phyloP scores from a whole-genome alignment of 2,888 invertebrate genomes.

The Leptopilina myrica region DNA sequence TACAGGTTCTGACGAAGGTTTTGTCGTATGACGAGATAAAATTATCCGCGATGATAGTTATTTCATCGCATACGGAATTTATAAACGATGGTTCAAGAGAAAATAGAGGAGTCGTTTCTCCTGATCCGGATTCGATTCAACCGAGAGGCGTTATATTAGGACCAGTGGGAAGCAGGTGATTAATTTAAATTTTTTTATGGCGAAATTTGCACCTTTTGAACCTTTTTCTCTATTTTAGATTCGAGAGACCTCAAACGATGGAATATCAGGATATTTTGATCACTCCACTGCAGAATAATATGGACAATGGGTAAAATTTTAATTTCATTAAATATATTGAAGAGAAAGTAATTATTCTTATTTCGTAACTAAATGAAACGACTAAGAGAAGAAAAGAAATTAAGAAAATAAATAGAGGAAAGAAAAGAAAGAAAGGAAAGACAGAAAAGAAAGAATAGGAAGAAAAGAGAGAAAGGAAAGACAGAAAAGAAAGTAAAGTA shows the following conservation, averaged over 20 bases:
- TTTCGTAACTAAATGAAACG: no score
- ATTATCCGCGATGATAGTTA: conserved; percentile 79
- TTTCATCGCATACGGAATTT: conserved; percentile 81
- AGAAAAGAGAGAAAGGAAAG: no score
- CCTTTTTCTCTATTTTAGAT: conserved; percentile 65
- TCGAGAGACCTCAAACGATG: conserved; percentile 79
- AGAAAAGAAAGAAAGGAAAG: not conserved
- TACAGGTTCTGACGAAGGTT: conserved; percentile 77
- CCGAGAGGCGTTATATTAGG: conserved; percentile 78
- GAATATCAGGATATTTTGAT: conserved; percentile 81
- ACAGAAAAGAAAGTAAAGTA: no score
- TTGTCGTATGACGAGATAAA: conserved; percentile 83
- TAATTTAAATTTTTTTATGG: not conserved
- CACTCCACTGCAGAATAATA: conserved; percentile 78
- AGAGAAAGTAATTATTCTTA: no score
- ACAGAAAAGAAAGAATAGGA: not conserved
- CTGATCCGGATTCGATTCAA: conserved; percentile 76
- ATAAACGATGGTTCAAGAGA: conserved; percentile 80
- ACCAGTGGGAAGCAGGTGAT: conserved; percentile 72
- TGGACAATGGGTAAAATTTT: conserved; percentile 76
- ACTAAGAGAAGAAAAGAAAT: no score
- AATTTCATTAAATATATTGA: not conserved
- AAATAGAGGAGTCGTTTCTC: conserved; percentile 77
- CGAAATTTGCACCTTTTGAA: no score
- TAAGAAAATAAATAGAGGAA: no score